Conservation (phyloP, 2,113 vertebrate species). For the Myrmecophaga tridactyla region DNA sequence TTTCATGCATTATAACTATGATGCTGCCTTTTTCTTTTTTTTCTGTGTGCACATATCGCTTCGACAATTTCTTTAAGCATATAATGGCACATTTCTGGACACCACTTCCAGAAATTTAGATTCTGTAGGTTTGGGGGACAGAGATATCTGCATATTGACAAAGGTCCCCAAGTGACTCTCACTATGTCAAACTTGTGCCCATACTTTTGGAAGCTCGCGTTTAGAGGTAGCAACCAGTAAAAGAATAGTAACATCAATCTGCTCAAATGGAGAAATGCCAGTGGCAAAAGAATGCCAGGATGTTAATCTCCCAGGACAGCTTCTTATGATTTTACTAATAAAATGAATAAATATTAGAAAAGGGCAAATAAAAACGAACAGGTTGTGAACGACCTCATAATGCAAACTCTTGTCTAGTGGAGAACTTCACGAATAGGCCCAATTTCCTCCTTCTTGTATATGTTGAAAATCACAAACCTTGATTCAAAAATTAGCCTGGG, state of each 20-base stretch:
- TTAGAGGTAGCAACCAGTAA: not conserved
- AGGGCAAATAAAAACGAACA: not conserved
- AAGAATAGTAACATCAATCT: not conserved
- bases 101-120: not conserved
- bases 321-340: not conserved
- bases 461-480: conserved; percentile 19
- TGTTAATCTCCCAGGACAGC: not conserved
- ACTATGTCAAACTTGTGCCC: not conserved
- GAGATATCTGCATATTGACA: not conserved
- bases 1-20: not conserved
- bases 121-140: not conserved
- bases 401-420: not conserved
- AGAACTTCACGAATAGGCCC: not conserved
- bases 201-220: not conserved
- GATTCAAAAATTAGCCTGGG: conserved; percentile 24
- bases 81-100: not conserved
- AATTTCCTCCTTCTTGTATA: not conserved
- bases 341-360: not conserved
- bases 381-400: not conserved
- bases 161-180: not conserved
- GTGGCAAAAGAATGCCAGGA: not conserved
- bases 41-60: not conserved
- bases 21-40: not conserved
- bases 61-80: not conserved
- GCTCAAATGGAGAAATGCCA: not conserved